Evolutionary conservation across 2,113 vertebrate genomes (phyloP).

Genomic region (Myrmecobius fasciatus): DNA sequence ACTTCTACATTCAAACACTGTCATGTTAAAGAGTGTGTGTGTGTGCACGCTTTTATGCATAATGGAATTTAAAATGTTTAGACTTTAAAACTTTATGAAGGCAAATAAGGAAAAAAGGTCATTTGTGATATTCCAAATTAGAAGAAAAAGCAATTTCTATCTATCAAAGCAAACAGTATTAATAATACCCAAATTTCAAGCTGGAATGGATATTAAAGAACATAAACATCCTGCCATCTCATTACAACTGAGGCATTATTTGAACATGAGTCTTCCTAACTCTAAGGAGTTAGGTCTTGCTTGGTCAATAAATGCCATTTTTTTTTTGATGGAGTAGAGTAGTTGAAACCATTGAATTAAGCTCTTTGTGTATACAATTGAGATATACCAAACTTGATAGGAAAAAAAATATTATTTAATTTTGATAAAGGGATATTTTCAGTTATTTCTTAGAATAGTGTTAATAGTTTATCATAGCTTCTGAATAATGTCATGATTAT

Average conservation of each 20-base stretch:
- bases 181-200: background rate
- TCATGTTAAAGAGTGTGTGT: background rate
- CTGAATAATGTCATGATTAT: background rate
- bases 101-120: conserved; percentile 21
- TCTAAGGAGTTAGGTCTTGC: background rate
- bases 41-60: background rate
- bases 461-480: background rate
- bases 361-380: conserved; percentile 20
- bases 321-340: conserved; percentile 57
- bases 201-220: background rate
- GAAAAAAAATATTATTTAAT: conserved; percentile 27
- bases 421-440: conserved; percentile 19
- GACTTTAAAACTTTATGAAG: background rate
- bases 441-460: conserved; percentile 17
- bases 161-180: background rate
- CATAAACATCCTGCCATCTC: background rate
- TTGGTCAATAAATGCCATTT: conserved; percentile 52
- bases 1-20: background rate
- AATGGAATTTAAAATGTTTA: conserved; percentile 47
- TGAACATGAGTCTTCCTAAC: background rate
- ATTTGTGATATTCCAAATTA: conserved; percentile 1
- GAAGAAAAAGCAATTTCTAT: conserved; percentile 4
- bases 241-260: background rate
- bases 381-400: conserved; percentile 13
- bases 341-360: conserved; percentile 42